Evolutionary conservation across 2,888 invertebrate genomes (phyloP), one percentile per base, ranked within the genome.

Genomic region (Noctua janthina): DNA sequence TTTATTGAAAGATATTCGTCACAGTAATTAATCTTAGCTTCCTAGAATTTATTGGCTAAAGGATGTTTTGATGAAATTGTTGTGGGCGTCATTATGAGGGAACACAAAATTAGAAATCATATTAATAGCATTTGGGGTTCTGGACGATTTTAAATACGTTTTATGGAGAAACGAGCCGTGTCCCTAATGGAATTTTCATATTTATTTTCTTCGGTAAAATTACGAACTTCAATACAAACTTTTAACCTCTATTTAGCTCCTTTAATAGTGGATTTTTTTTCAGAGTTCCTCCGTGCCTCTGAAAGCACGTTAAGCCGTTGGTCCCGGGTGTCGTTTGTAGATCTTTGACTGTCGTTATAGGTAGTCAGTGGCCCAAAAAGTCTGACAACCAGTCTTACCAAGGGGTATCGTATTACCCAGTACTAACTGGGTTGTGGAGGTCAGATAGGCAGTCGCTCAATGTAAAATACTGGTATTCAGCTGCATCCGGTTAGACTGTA

Each of bases 1-100:
- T 85, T 92, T 95, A 95, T 94, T 94, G 91, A 92, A 89, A 84
- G 90, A 90, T 92, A 92, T 93, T 93, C 93, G 94, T 94, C 94
- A 93, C 92, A 85, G 85, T 91, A 92, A 93, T 95, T 94, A 94
- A 93, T 92, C 89, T 85, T 81, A 72, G 72, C 86, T 85, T 80
- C 87, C 75, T 81, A 78, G 81, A 87, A 91, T 90, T 91, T 92
- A 92, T 89, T 71, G 83, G 70, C 15, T 59, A n/a, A 43, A 51
- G 59, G 54, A 17, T 70, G 49, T 74, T 85, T 74, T 67, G 67
- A 74, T 87, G 69, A 70, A 79, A 79, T 87, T n/a, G n/a, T 76
- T 76, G 51, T 56, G 68, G 74, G 15, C 13, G 17, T 56, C 17
- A 70, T 76, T 76, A 76, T 23, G 35, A 59, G 39, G 35, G 8